A percentile compares a stretch with the other conserved stretches of the same genome.
phyloP scores from a whole-genome alignment of 1,140 invertebrate genomes.

The Galleria mellonella region DNA sequence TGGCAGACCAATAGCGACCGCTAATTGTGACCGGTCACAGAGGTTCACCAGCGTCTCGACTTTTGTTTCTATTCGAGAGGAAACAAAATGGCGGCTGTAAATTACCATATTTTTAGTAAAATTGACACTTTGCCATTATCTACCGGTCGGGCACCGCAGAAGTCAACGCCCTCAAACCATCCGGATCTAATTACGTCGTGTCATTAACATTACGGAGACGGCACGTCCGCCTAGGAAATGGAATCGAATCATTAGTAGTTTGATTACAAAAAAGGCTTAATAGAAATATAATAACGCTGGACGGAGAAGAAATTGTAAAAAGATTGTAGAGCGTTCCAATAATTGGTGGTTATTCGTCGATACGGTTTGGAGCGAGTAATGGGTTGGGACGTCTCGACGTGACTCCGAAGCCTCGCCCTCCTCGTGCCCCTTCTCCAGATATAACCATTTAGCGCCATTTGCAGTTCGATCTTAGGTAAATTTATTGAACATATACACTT shows the following conservation, averaged over 20 bases:
- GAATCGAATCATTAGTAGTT: slow-evolving; percentile 74
- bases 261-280: slow-evolving; percentile 74
- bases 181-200: slow-evolving; percentile 71
- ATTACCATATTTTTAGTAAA: slow-evolving; percentile 66
- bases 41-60: too few species aligned
- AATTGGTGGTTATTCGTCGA: slow-evolving; percentile 72
- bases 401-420: slow-evolving; percentile 33
- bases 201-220: slow-evolving; percentile 66
- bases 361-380: slow-evolving; percentile 70
- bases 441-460: slow-evolving; percentile 46
- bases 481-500: too few species aligned
- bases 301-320: slow-evolving; percentile 72
- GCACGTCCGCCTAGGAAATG: slow-evolving; percentile 72
- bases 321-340: slow-evolving; percentile 72
- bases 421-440: slow-evolving; percentile 11
- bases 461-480: slow-evolving; percentile 12
- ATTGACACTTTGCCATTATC: slow-evolving; percentile 61
- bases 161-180: slow-evolving; percentile 66
- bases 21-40: background rate
- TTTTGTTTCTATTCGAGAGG: slow-evolving; percentile 4
- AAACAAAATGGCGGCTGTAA: slow-evolving; percentile 36
- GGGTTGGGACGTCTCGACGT: slow-evolving; percentile 57
- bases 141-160: slow-evolving; percentile 41
- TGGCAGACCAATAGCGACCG: background rate
- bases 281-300: slow-evolving; percentile 72